Conservation (phyloP, 2,113 vertebrate species). For the Podocnemis expansa region DNA sequence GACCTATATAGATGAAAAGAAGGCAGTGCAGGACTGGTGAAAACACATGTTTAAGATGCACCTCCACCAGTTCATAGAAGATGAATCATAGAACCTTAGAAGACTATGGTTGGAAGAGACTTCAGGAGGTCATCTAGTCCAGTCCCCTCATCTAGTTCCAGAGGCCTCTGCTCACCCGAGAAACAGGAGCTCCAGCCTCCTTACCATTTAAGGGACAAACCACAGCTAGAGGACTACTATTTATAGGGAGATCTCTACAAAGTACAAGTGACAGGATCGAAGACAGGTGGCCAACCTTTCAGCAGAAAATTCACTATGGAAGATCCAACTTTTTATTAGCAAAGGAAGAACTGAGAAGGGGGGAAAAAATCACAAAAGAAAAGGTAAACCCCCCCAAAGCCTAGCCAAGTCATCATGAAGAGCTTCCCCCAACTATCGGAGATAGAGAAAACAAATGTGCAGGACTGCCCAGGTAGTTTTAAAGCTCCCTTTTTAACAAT, state of each 20-base stretch:
- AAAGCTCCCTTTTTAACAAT: not conserved
- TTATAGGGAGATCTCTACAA: accelerated
- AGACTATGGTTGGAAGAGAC: too few species aligned
- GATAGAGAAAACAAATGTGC: not conserved
- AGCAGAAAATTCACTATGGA: not conserved
- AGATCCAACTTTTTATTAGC: not conserved
- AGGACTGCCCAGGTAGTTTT: not conserved
- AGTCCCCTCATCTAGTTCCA: not conserved
- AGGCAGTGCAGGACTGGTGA: not conserved
- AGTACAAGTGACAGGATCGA: not conserved
- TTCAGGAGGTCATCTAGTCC: too few species aligned
- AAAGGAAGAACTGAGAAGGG: not conserved
- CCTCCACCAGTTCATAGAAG: not conserved
- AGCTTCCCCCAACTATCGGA: not conserved
- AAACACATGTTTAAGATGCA: not conserved
- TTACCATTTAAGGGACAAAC: not conserved
- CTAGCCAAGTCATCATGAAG: not conserved
- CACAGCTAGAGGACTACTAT: not conserved
- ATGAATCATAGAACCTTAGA: too few species aligned
- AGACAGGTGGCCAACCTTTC: not conserved
- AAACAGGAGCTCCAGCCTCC: not conserved
- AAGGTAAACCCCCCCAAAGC: not conserved
- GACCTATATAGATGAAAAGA: not conserved
- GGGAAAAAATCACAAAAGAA: accelerated
- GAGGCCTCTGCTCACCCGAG: not conserved